Conservation (phyloP, 2,797 vertebrate species). For the Myotis pilosus region DNA sequence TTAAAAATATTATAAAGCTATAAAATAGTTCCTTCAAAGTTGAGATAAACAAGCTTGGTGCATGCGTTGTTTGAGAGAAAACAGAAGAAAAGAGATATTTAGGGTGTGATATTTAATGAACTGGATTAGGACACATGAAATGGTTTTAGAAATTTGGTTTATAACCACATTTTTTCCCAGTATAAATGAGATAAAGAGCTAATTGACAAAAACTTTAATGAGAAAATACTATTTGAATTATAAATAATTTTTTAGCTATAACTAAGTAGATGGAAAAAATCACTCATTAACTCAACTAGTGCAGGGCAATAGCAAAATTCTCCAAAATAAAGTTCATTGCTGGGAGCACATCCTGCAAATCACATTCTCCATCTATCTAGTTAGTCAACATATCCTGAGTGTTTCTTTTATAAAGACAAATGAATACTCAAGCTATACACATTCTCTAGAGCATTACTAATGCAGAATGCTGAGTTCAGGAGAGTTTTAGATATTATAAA, state of each 20-base stretch:
- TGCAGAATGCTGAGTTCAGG: neutral
- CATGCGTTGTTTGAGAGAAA: neutral
- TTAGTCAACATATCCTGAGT: neutral
- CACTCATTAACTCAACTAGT: neutral
- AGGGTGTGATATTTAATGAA: neutral
- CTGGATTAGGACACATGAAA: neutral
- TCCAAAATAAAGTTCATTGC: slow-evolving; percentile 55
- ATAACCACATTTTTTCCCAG: neutral
- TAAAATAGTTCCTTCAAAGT: slow-evolving; percentile 27
- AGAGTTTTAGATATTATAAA: slow-evolving; percentile 27
- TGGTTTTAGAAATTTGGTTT: slow-evolving; percentile 11
- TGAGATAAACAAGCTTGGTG: neutral
- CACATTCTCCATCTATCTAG: slow-evolving; percentile 11
- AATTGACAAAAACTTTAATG: neutral
- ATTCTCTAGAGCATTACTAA: slow-evolving; percentile 5
- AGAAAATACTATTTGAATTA: slow-evolving; percentile 10
- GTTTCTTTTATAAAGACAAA: slow-evolving; percentile 50
- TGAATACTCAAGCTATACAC: neutral
- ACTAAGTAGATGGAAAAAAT: slow-evolving; percentile 27
- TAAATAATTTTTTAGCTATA: slow-evolving; percentile 38
- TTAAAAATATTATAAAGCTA: slow-evolving; percentile 42
- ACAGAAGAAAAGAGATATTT: neutral
- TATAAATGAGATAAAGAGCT: slow-evolving; percentile 14
- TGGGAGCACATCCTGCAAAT: neutral
- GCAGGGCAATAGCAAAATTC: slow-evolving; percentile 17